Conservation (phyloP, 2,888 invertebrate genomes). For the Rutpela maculata region DNA sequence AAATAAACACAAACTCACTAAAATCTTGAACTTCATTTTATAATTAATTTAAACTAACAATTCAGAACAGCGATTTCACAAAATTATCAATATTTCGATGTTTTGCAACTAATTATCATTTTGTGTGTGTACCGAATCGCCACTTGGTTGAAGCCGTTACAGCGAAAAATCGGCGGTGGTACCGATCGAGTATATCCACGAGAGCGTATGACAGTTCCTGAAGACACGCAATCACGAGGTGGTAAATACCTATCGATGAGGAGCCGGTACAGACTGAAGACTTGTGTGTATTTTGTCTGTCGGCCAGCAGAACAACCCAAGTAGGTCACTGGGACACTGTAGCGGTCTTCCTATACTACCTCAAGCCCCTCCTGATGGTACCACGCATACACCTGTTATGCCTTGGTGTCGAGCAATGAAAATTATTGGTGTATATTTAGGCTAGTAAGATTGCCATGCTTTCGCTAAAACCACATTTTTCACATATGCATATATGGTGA, state of each 20-base stretch:
- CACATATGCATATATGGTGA: slow-evolving; percentile 24
- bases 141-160: background rate
- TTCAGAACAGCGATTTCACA: background rate
- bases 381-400: slow-evolving; percentile 58
- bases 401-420: slow-evolving; percentile 41
- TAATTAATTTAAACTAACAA: slow-evolving; percentile 33
- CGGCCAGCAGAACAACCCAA: slow-evolving; percentile 72
- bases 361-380: slow-evolving; percentile 62
- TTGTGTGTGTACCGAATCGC: background rate
- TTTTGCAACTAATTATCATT: slow-evolving; percentile 31
- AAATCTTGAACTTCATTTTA: slow-evolving; percentile 63
- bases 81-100: slow-evolving; percentile 2
- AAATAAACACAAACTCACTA: slow-evolving; percentile 65
- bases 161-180: background rate
- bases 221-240: slow-evolving; percentile 32
- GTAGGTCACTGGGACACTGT: slow-evolving; percentile 74
- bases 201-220: slow-evolving; percentile 11
- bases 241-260: slow-evolving; percentile 59
- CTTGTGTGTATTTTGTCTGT: slow-evolving; percentile 68
- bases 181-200: slow-evolving; percentile 21
- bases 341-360: slow-evolving; percentile 68
- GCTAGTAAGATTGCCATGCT: slow-evolving; percentile 52
- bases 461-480: slow-evolving; percentile 56
- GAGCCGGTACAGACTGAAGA: slow-evolving; percentile 58
- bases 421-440: slow-evolving; percentile 53